Percentiles rank a stretch among this genome's conserved stretches.
Conservation (phyloP, 2,113 vertebrate genomes). For the Raja brachyura region DNA sequence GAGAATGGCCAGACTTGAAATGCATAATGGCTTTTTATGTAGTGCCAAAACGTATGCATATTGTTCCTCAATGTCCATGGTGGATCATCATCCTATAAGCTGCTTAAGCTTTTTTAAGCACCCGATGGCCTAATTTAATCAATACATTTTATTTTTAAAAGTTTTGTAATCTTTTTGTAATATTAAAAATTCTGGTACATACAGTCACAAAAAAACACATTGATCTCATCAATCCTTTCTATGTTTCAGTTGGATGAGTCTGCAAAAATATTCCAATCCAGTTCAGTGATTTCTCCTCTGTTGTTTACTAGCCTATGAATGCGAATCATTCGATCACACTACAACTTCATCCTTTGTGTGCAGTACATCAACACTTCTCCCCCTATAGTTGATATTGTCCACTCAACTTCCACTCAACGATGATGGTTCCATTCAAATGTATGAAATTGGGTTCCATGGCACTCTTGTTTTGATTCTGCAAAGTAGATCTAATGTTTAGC, state of each 20-base stretch:
- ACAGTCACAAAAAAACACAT: background rate
- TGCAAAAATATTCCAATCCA: background rate
- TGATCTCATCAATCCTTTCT: background rate
- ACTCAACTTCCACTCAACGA: background rate
- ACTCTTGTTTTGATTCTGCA: too few relatives aligned
- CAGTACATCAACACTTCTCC: background rate
- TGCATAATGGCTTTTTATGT: background rate
- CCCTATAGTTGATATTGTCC: background rate
- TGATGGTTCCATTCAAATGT: background rate
- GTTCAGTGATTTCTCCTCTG: background rate
- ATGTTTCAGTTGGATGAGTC: background rate
- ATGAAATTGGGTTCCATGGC: too few relatives aligned
- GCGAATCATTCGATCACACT: background rate
- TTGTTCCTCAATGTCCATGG: too few relatives aligned
- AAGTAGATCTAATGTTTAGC: too few relatives aligned
- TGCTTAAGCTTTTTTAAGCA: too few relatives aligned
- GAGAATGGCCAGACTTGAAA: background rate
- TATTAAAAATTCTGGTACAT: too few relatives aligned
- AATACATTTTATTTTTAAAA: too few relatives aligned
- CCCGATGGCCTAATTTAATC: too few relatives aligned
- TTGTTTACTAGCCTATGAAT: background rate
- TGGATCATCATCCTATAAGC: too few relatives aligned
- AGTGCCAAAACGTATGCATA: too few relatives aligned
- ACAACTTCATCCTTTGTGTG: background rate
- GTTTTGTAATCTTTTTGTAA: too few relatives aligned